A percentile compares a stretch with the other conserved stretches of the same genome.
These are phyloP conservation scores for Tenthredo notha DNA, from an alignment of 2,888 invertebrate genomes.

Conservation along the genomic window DNA sequence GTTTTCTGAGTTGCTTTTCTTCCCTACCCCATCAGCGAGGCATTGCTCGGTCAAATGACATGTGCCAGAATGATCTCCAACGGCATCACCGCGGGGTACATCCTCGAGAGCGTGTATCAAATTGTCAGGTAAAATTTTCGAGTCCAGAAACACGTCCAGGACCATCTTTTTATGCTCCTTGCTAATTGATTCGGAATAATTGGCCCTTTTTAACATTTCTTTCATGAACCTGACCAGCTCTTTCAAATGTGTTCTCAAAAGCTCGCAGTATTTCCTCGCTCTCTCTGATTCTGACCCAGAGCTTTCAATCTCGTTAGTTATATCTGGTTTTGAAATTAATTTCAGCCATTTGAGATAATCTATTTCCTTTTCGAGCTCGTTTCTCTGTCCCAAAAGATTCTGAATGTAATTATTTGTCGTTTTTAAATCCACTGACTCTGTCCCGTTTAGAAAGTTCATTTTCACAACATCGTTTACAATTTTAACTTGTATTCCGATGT, in stretches of 20 bases:
- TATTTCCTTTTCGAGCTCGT: constrained; percentile 74
- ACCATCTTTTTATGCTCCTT: constrained; percentile 70
- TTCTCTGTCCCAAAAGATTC: constrained; percentile 71
- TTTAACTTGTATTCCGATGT: constrained; percentile 73
- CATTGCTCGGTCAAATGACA: constrained; percentile 9
- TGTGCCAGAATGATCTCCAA: neutral
- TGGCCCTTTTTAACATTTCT: constrained; percentile 68
- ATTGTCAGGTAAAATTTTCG: constrained; percentile 72
- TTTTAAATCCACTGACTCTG: constrained; percentile 69
- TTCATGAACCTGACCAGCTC: constrained; percentile 74
- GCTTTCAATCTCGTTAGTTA: constrained; percentile 64
- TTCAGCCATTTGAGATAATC: constrained; percentile 75
- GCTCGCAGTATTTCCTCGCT: constrained; percentile 70
- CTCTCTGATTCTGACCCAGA: constrained; percentile 62
- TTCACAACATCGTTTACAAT: constrained; percentile 71
- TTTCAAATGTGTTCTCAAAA: constrained; percentile 71
- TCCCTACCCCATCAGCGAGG: constrained; percentile 59
- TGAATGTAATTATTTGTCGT: constrained; percentile 71
- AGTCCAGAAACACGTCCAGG: constrained; percentile 70
- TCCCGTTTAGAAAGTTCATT: constrained; percentile 69
- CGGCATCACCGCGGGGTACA: constrained; percentile 59
- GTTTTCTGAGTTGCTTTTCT: constrained; percentile 68
- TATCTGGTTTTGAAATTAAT: constrained; percentile 70
- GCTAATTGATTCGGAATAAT: constrained; percentile 61
- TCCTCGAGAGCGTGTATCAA: constrained; percentile 71